Base-by-base conservation (phyloP, 2,888 invertebrate species). In the Monochamus alternatus region DNA sequence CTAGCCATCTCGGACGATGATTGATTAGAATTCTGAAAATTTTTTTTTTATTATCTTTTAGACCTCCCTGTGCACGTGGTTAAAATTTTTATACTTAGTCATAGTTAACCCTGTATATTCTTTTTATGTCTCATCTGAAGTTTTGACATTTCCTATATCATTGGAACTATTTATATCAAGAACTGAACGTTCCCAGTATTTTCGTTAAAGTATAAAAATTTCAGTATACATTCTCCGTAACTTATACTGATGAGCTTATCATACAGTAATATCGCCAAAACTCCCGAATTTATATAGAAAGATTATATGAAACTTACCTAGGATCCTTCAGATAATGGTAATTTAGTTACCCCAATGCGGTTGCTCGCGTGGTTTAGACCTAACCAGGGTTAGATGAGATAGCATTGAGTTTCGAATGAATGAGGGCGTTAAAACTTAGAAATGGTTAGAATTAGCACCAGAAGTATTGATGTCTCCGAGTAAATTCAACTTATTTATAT, bases 231-330 rank as follows among this genome's bases (percentile, higher is more conserved):
- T 22, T 22, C 22, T 1, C 22, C 22, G 22, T 22, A 22, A 22
- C 0, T 55, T n/a, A 55, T n/a, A 14, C n/a, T 8, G 7, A 9
- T 10, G n/a, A 10, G 12, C 10, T 52, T 55, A n/a, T n/a, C 64
- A 51, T 51, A 30, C 10, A 30, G 64, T 47, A 64, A 47, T 8
- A 30, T 5, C 22, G 12, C 47, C 47, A 22, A 47, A 14, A 9
- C 12, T 47, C 30, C 9, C 10, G 4, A 64, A 64, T 47, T 47
- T 64, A 64, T 64, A 64, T 30, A 47, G 64, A 64, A 64, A 47
- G 44, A 47, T 63, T 63, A 63, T 64, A 47, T 64, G 64, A 64
- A 64, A 64, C 22, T 64, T 47, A 10, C 8, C 64, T 47, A 30
- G 47, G 22, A 64, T 64, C 64, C 30, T 47, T 30, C 12, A 10